Evolutionary conservation across 1,140 invertebrate species (phyloP), one percentile per base, ranked within the genome.

Genomic region (Drosophila azteca): DNA sequence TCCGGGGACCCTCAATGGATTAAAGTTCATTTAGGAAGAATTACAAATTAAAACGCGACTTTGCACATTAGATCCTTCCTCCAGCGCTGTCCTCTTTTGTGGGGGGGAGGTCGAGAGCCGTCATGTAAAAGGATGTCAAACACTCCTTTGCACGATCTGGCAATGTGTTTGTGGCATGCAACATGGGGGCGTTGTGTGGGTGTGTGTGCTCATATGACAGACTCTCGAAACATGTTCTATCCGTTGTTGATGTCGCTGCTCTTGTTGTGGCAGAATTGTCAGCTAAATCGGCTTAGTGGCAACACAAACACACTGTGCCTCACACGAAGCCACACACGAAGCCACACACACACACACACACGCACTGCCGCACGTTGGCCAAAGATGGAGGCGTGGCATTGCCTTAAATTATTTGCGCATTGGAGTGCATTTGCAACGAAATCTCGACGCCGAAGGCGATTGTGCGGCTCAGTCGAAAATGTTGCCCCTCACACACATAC

Each of bases 341-440:
- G n/a, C n/a, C n/a, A 44, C 17, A 59, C 60, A 53, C 62, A 65
- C 26, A 54, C 26, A 22, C 26, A 9, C 11, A 60, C 43, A 54
- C 44, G 22, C 20, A n/a, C 7, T 17, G 29, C 46, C 50, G 9
- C 22, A 52, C 22, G 50, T 9, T 15, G 22, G 5, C 29, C 13
- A 44, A 44, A 24, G 17, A 24, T 22, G 46, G 51, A 55, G 72
- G 71, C 72, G 72, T 76, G 72, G 71, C 71, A 44, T 15, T 62
- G 20, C 11, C 65, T 81, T 77, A 69, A 74, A 74, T 66, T 85
- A 85, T 85, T 85, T 85, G 81, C 81, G 74, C 81, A 77, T 81
- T 84, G 84, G 59, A 71, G 66, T 62, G 77, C 83, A 71, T 79
- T 78, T 74, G 63, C 70, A 82, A 64, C 65, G 75, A 80, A 75